Percentiles rank a stretch among this genome's conserved stretches.
phyloP scores from a whole-genome alignment of 2,113 vertebrate genomes.

The Vulpes lagopus region DNA sequence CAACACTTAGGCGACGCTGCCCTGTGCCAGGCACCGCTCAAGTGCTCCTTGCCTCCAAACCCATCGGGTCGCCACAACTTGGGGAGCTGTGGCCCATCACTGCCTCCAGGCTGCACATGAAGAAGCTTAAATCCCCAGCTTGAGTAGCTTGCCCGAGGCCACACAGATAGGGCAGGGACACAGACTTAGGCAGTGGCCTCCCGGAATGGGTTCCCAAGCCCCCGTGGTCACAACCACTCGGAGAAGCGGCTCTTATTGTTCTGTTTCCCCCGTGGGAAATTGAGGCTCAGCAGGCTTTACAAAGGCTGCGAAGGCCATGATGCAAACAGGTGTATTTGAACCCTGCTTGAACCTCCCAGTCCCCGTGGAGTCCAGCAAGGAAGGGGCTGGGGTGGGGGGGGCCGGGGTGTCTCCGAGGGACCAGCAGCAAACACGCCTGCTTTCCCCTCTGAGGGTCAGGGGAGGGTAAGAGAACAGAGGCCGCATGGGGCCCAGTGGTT shows the following conservation, averaged over 20 bases:
- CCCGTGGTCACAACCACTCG: neutral
- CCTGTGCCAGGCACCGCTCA: constrained; percentile 10
- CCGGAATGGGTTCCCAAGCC: neutral
- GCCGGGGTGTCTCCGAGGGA: too few species aligned
- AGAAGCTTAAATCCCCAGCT: neutral
- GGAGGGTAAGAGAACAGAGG: neutral
- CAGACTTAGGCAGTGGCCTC: neutral
- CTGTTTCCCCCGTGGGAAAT: neutral
- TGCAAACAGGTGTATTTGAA: neutral
- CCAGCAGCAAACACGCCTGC: neutral
- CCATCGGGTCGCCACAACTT: neutral
- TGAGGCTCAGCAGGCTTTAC: neutral
- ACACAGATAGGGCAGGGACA: neutral
- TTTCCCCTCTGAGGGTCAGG: neutral
- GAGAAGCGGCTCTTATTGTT: neutral
- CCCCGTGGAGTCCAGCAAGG: neutral
- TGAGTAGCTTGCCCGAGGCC: neutral
- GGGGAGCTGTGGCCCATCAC: neutral
- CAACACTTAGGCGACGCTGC: constrained; percentile 62
- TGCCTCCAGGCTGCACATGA: neutral
- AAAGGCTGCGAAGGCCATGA: neutral
- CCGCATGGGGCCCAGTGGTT: neutral
- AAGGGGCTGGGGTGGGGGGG: neutral
- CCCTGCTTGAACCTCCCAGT: neutral
- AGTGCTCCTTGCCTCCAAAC: constrained; percentile 1